phyloP scores from a whole-genome alignment of 2,888 invertebrate genomes.

The Tolmerus cingulatus region DNA sequence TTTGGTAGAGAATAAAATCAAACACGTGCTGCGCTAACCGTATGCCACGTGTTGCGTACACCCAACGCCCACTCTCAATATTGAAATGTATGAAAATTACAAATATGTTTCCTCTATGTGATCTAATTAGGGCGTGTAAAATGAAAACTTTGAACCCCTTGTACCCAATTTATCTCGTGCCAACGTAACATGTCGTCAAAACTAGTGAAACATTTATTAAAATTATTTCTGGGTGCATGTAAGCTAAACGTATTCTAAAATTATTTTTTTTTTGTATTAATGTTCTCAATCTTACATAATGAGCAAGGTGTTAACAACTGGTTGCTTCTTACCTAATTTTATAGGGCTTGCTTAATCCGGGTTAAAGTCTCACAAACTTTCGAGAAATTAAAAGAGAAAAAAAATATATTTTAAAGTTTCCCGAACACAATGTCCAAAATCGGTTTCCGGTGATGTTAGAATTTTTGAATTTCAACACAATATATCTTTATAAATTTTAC shows the following conservation, averaged over 20 bases:
- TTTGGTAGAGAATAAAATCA: background rate
- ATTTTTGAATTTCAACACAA: background rate
- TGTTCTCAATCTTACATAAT: background rate
- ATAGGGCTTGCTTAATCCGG: conserved; percentile 23
- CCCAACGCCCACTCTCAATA: background rate
- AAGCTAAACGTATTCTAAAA: background rate
- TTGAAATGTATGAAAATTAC: background rate
- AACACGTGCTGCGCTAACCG: background rate
- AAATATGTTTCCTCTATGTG: background rate
- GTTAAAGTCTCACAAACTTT: background rate
- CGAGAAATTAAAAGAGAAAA: background rate
- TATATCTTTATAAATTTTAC: background rate
- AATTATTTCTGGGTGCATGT: background rate
- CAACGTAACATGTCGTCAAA: background rate
- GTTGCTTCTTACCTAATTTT: conserved; percentile 26
- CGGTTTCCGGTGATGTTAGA: background rate
- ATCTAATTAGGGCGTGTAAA: background rate
- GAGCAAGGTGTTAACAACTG: background rate
- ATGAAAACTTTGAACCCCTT: background rate
- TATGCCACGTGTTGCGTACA: background rate
- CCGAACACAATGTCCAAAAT: background rate
- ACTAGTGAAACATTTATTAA: conserved; percentile 9
- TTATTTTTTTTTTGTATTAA: conserved; percentile 23
- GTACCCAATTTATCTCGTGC: background rate
- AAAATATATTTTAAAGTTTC: background rate